These are phyloP conservation scores for Pongo pygmaeus DNA, from an alignment of 2,113 vertebrate genomes.

Conservation along the genomic window DNA sequence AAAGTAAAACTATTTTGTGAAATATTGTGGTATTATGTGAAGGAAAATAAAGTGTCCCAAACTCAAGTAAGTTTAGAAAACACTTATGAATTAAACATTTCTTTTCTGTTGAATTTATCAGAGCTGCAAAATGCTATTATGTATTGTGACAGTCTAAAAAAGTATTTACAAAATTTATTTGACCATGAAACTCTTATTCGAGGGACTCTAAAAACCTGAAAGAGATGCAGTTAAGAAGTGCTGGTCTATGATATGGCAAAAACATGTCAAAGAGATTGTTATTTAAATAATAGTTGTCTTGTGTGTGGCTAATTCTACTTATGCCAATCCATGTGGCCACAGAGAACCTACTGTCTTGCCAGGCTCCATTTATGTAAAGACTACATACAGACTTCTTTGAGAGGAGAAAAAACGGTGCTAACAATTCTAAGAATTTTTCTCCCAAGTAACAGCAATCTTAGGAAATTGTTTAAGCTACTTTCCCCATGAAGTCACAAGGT, in stretches of 20 bases:
- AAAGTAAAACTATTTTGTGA: constrained; percentile 16
- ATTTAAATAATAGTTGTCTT: neutral
- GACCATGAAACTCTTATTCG: constrained; percentile 17
- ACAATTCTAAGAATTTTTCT: neutral
- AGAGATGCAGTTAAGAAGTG: constrained; percentile 6
- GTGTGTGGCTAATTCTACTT: neutral
- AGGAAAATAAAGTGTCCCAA: neutral
- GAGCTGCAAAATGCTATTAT: neutral
- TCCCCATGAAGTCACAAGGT: neutral
- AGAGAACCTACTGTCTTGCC: constrained; percentile 5
- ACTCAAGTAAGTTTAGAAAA: constrained; percentile 6
- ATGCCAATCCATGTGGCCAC: neutral
- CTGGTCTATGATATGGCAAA: neutral
- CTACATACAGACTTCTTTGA: neutral
- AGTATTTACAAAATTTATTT: constrained; percentile 23
- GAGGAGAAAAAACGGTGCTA: constrained; percentile 32
- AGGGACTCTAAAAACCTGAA: neutral
- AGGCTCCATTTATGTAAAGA: constrained; percentile 44
- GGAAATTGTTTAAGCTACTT: constrained; percentile 22
- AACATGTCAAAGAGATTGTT: neutral
- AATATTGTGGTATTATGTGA: neutral
- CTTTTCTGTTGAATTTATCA: neutral
- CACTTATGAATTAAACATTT: neutral
- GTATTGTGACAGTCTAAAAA: neutral
- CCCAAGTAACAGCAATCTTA: neutral